These are phyloP conservation scores for Decapterus maruadsi DNA, from an alignment of 2,797 vertebrate genomes.

Conservation along the genomic window DNA sequence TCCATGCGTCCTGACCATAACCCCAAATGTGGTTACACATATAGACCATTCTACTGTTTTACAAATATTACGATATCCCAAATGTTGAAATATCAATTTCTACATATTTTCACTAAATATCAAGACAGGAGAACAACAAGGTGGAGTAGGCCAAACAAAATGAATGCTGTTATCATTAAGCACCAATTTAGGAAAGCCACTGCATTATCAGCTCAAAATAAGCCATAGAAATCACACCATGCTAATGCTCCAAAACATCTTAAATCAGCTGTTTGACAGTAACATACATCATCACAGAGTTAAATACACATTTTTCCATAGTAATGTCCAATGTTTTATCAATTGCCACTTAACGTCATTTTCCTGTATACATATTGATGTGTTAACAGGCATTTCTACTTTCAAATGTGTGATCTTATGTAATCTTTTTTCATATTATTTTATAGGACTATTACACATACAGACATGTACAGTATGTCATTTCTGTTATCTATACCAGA, in stretches of 20 bases:
- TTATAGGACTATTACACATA: background rate
- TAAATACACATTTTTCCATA: background rate
- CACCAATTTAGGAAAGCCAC: background rate
- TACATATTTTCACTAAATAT: background rate
- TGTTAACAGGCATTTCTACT: background rate
- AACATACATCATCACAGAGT: background rate
- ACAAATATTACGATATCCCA: background rate
- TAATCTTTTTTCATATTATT: background rate
- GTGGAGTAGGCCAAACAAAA: background rate
- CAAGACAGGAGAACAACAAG: background rate
- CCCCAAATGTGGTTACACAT: background rate
- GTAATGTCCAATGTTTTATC: background rate
- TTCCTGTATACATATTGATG: background rate
- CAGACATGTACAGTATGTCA: background rate
- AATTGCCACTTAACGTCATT: background rate
- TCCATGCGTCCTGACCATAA: background rate
- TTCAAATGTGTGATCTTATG: background rate
- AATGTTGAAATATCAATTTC: background rate
- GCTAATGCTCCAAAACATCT: background rate
- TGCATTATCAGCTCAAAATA: background rate
- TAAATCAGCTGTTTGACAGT: background rate
- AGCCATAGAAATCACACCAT: background rate
- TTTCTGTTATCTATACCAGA: background rate
- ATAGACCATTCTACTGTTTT: background rate
- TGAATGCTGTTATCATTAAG: background rate